Conservation (phyloP, 2,888 invertebrate species). For the Drosophila demipolita region DNA sequence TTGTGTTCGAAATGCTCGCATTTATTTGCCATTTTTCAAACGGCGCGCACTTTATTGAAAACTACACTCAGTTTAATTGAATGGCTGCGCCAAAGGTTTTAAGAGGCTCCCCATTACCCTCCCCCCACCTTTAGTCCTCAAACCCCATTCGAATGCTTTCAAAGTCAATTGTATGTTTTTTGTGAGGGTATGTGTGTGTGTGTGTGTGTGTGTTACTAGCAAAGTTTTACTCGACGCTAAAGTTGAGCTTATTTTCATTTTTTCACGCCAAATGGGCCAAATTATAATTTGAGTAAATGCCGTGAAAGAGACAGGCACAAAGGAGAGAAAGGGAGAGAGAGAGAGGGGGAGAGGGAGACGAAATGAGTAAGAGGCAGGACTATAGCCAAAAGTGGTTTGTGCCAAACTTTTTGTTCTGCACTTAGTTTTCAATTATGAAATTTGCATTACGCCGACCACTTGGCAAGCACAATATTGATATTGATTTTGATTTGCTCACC, state of each 20-base stretch:
- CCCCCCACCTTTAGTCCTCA: not conserved
- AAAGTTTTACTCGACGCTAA: slow-evolving; percentile 66
- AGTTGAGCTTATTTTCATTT: slow-evolving; percentile 75
- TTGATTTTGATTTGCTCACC: slow-evolving; percentile 64
- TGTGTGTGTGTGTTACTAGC: slow-evolving; percentile 14
- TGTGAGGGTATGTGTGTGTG: not conserved
- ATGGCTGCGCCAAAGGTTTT: slow-evolving; percentile 62
- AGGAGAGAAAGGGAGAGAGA: not conserved
- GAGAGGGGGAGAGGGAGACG: not conserved
- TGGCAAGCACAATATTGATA: slow-evolving; percentile 72
- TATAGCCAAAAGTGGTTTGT: slow-evolving; percentile 62
- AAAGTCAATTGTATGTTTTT: slow-evolving; percentile 67
- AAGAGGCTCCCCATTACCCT: slow-evolving; percentile 20
- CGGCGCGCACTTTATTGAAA: slow-evolving; percentile 73
- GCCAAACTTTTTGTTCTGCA: slow-evolving; percentile 66
- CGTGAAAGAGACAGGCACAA: not conserved
- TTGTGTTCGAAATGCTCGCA: slow-evolving; percentile 48
- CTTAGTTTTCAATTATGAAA: slow-evolving; percentile 80
- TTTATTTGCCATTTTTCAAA: slow-evolving; percentile 74
- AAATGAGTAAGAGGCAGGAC: not conserved
- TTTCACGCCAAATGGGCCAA: slow-evolving; percentile 71
- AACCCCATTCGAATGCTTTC: slow-evolving; percentile 46
- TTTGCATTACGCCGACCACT: slow-evolving; percentile 69
- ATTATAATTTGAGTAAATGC: slow-evolving; percentile 55
- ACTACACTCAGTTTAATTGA: slow-evolving; percentile 79